phyloP scores from a whole-genome alignment of 2,797 vertebrate genomes.

The Iguana delicatissima region DNA sequence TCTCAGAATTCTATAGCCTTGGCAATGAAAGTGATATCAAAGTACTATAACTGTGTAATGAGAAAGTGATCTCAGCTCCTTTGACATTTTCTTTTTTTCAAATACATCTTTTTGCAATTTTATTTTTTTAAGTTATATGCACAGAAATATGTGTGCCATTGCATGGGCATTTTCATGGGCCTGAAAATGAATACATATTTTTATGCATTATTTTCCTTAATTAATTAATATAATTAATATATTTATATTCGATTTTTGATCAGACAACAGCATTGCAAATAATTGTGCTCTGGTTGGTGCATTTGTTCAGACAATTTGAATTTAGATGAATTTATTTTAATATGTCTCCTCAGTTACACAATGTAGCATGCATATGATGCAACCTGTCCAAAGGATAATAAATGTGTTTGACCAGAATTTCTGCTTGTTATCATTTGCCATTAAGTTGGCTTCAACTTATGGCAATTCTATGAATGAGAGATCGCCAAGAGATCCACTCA shows the following conservation, averaged over 20 bases:
- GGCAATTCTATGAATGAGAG: too few species aligned
- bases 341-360: neutral
- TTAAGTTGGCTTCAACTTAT: too few species aligned
- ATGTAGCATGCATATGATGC: neutral
- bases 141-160: neutral
- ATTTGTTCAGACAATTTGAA: neutral
- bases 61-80: neutral
- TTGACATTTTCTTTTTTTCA: neutral
- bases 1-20: too few species aligned
- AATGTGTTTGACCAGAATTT: too few species aligned
- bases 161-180: neutral
- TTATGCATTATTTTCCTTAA: neutral
- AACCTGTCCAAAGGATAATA: too few species aligned
- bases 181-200: neutral
- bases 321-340: neutral
- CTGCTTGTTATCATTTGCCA: too few species aligned
- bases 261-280: neutral
- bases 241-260: neutral
- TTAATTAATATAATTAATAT: too few species aligned
- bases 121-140: too few species aligned
- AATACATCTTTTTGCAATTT: neutral
- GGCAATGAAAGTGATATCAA: too few species aligned
- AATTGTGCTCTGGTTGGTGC: neutral
- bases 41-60: too few species aligned
- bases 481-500: too few species aligned